Evolutionary conservation across 2,888 invertebrate genomes (phyloP).

Genomic region (Perdita meconis): DNA sequence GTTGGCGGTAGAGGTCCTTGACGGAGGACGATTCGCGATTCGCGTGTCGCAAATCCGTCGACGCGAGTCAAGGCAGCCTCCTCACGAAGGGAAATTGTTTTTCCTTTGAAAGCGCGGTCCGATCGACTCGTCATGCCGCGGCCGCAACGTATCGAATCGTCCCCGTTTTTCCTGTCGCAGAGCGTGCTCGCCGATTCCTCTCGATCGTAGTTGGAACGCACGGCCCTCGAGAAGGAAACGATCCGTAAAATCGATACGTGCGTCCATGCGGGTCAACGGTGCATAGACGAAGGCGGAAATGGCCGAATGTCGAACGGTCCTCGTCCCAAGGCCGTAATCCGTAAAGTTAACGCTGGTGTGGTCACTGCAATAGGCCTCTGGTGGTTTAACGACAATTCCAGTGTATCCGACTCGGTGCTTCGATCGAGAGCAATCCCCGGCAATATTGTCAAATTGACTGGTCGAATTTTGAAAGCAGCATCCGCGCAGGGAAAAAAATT

Average conservation of each 20-base stretch:
- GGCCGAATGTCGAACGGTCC: slow-evolving; percentile 17
- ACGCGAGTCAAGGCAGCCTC: not conserved
- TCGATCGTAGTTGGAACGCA: not conserved
- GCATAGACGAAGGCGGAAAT: slow-evolving; percentile 43
- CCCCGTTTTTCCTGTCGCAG: not conserved
- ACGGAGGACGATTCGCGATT: not conserved
- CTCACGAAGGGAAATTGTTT: not conserved
- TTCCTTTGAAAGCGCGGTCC: not conserved
- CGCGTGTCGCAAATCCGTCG: not conserved
- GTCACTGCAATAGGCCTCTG: slow-evolving; percentile 54
- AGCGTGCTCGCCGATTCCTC: slow-evolving; percentile 10
- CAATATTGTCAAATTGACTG: slow-evolving; percentile 43
- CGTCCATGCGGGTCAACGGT: slow-evolving; percentile 15
- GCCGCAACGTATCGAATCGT: not conserved
- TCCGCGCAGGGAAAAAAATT: not conserved
- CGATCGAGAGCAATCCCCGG: slow-evolving; percentile 35
- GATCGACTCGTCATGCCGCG: too few relatives aligned
- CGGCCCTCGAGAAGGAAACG: not conserved
- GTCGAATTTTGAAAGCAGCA: slow-evolving; percentile 25
- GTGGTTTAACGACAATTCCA: slow-evolving; percentile 56
- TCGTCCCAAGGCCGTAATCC: slow-evolving; percentile 49
- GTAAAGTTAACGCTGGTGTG: slow-evolving; percentile 47
- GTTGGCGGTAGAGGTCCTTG: not conserved
- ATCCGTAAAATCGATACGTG: slow-evolving; percentile 43
- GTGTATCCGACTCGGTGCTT: slow-evolving; percentile 14